A percentile compares a stretch with the other conserved stretches of the same genome.
Conservation (phyloP, 1,140 invertebrate genomes). For the Wiebesia pumilae region DNA sequence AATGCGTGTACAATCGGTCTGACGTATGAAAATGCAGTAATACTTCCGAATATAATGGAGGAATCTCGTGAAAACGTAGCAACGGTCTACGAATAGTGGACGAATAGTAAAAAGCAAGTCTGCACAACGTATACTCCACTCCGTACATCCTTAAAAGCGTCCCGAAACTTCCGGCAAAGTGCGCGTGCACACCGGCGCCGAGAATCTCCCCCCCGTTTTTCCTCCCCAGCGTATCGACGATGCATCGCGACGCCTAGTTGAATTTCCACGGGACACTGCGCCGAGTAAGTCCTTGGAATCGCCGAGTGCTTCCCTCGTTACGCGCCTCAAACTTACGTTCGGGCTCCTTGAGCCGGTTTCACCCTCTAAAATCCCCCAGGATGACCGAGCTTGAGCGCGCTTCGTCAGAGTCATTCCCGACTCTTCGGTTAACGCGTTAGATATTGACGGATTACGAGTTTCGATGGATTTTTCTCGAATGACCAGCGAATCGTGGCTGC, state of each 20-base stretch:
- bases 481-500: neutral
- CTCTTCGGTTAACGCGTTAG: neutral
- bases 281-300: conserved; percentile 28
- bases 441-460: no score
- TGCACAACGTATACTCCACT: neutral
- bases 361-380: neutral
- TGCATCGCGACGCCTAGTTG: conserved; percentile 15
- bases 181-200: neutral
- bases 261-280: conserved; percentile 38
- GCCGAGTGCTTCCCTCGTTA: conserved; percentile 39
- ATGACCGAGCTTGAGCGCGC: neutral
- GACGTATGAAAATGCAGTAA: no score
- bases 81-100: no score
- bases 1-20: no score
- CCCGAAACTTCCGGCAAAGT: conserved; percentile 1
- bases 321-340: neutral
- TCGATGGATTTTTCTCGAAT: neutral
- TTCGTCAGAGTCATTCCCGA: neutral
- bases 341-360: neutral
- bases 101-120: neutral
- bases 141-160: conserved; percentile 27
- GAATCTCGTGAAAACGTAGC: neutral
- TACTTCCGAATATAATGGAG: neutral
- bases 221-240: neutral
- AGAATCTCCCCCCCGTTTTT: conserved; percentile 20